Conservation (phyloP, 1,140 invertebrate genomes). For the Maniola jurtina region DNA sequence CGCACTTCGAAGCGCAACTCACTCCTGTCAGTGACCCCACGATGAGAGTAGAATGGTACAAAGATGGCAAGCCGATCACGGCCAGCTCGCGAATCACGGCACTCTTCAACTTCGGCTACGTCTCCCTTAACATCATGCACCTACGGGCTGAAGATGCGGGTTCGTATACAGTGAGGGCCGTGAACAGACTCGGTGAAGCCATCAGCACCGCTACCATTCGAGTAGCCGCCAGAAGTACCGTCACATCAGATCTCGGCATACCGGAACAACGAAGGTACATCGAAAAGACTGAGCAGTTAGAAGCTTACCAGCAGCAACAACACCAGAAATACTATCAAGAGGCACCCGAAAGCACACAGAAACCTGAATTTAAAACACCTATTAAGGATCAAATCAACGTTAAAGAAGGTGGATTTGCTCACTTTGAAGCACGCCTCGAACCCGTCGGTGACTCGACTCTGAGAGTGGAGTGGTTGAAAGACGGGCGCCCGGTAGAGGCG, state of each 20-base stretch:
- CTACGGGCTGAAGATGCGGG: slow-evolving; percentile 96
- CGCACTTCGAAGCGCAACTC: slow-evolving; percentile 96
- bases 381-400: slow-evolving; percentile 94
- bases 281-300: slow-evolving; percentile 94
- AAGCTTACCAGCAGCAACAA: slow-evolving; percentile 91
- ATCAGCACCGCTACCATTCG: slow-evolving; percentile 88
- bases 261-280: slow-evolving; percentile 96
- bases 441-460: slow-evolving; percentile 95
- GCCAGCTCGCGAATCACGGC: slow-evolving; percentile 96
- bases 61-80: slow-evolving; percentile 95
- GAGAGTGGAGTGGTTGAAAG: slow-evolving; percentile 96
- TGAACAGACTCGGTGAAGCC: slow-evolving; percentile 92
- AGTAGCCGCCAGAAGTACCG: slow-evolving; percentile 87
- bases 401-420: slow-evolving; percentile 95
- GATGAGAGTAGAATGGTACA: slow-evolving; percentile 99
- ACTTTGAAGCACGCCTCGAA: slow-evolving; percentile 96
- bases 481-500: slow-evolving; percentile 93
- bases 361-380: slow-evolving; percentile 95
- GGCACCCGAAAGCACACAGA: slow-evolving; percentile 86
- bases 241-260: slow-evolving; percentile 92
- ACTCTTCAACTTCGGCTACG: slow-evolving; percentile 99
- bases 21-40: slow-evolving; percentile 97
- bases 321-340: slow-evolving; percentile 88
- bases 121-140: slow-evolving; percentile 98
- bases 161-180: slow-evolving; percentile 93